phyloP scores from a whole-genome alignment of 2,113 vertebrate species.

The Oceanites oceanicus region DNA sequence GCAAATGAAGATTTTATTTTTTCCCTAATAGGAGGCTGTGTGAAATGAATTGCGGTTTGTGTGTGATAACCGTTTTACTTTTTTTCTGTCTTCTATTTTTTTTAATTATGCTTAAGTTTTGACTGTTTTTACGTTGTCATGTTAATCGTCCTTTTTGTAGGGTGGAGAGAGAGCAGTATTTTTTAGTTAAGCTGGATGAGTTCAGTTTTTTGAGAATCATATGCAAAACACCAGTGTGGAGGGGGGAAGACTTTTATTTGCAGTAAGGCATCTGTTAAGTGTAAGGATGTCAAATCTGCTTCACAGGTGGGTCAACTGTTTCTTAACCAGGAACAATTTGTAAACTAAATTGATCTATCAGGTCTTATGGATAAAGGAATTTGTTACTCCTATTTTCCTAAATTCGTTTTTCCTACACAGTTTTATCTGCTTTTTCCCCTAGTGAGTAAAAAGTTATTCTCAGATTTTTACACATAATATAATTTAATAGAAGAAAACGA shows the following conservation, averaged over 20 bases:
- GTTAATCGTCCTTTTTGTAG: not conserved
- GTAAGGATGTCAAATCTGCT: not conserved
- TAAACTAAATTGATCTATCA: not conserved
- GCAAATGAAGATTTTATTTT: conserved; percentile 8
- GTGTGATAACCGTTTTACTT: not conserved
- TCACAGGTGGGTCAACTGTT: not conserved
- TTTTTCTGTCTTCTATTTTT: not conserved
- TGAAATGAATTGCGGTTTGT: not conserved
- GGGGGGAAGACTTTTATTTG: not conserved
- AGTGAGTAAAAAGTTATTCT: not conserved
- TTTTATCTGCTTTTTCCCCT: not conserved
- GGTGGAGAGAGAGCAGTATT: not conserved
- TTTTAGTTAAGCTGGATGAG: not conserved
- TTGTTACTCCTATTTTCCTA: not conserved
- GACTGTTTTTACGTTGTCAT: not conserved
- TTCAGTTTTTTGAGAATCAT: not conserved
- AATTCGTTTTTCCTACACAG: not conserved
- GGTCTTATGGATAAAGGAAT: not conserved
- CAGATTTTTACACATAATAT: not conserved
- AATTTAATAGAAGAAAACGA: not conserved
- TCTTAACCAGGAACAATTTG: not conserved
- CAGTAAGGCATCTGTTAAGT: not conserved
- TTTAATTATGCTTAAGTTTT: not conserved
- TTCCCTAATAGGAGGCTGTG: not conserved
- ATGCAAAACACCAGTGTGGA: not conserved